Evolutionary conservation across 2,113 vertebrate species (phyloP).

Genomic region (Callipepla californica): DNA sequence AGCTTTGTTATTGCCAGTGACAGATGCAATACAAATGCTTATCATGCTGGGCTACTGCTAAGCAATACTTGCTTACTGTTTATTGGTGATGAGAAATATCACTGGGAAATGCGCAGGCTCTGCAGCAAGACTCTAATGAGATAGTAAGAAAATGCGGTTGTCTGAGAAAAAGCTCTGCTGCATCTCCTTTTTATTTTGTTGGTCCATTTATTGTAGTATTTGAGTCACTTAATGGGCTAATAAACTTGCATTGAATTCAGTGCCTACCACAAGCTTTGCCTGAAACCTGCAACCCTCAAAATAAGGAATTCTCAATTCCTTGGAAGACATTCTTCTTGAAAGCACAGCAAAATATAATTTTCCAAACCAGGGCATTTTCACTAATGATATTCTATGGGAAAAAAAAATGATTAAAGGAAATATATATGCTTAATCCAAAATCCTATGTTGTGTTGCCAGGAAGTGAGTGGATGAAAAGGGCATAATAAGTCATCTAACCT

Average conservation of each 20-base stretch:
- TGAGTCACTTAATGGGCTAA: slow-evolving; percentile 7
- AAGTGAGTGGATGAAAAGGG: not conserved
- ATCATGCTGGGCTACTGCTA: not conserved
- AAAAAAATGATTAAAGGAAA: not conserved
- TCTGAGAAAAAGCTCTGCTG: not conserved
- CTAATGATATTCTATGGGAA: not conserved
- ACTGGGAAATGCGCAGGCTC: not conserved
- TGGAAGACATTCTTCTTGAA: not conserved
- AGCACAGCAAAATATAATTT: slow-evolving; percentile 12
- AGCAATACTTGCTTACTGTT: not conserved
- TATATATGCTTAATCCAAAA: not conserved
- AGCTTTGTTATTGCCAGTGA: not conserved
- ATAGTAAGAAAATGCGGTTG: not conserved
- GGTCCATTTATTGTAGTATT: not conserved
- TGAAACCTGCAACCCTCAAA: slow-evolving; percentile 38
- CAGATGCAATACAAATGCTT: not conserved
- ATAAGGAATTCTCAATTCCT: slow-evolving; percentile 25
- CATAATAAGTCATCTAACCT: not conserved
- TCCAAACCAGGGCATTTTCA: slow-evolving; percentile 49
- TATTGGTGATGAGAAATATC: not conserved
- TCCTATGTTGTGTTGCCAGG: not conserved
- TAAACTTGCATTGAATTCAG: not conserved
- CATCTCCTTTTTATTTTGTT: slow-evolving; percentile 31
- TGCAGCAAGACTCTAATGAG: not conserved
- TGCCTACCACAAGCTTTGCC: not conserved